phyloP scores from a whole-genome alignment of 2,888 invertebrate genomes.

The Ommatoiulus sabulosus region DNA sequence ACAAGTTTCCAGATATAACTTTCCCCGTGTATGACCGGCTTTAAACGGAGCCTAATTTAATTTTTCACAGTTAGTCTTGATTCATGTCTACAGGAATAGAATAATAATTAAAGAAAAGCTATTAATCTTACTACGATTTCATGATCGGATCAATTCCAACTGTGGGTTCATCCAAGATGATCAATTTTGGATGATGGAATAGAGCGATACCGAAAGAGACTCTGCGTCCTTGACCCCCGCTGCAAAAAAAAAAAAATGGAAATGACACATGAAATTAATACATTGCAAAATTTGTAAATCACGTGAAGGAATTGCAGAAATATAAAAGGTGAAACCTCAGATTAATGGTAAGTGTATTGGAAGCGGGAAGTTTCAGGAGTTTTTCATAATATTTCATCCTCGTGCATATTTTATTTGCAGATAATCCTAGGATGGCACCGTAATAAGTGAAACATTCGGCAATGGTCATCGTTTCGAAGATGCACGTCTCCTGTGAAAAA shows the following conservation, averaged over 20 bases:
- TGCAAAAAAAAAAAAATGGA: constrained; percentile 65
- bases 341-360: neutral
- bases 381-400: neutral
- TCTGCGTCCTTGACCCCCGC: constrained; percentile 91
- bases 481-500: neutral
- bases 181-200: constrained; percentile 90
- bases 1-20: no score
- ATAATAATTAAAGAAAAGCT: no score
- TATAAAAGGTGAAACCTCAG: neutral
- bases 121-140: neutral
- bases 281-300: neutral
- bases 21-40: no score
- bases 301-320: neutral
- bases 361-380: neutral
- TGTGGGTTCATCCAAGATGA: constrained; percentile 93
- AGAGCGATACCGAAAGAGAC: constrained; percentile 92
- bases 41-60: no score
- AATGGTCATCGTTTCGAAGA: neutral
- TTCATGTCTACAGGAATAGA: no score
- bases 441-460: neutral
- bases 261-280: neutral
- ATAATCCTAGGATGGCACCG: neutral
- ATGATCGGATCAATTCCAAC: constrained; percentile 93
- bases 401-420: neutral
- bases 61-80: no score